Percentiles rank a stretch among this genome's conserved stretches.
phyloP scores from a whole-genome alignment of 1,140 invertebrate species.

The Bicyclus anynana region DNA sequence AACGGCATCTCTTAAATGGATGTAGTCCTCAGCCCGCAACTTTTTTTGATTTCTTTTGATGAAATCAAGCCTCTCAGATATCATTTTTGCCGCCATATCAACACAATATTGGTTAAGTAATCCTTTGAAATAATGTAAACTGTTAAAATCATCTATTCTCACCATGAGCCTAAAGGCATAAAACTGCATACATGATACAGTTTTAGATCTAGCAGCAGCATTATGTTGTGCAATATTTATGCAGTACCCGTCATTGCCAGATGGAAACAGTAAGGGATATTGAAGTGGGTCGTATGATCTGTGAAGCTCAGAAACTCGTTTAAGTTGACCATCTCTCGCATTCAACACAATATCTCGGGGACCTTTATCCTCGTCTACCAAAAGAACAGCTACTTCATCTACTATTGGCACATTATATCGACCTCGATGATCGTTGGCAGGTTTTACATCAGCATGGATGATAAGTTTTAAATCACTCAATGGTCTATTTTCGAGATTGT shows the following conservation, averaged over 20 bases:
- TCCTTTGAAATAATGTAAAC: not conserved
- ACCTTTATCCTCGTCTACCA: constrained; percentile 61
- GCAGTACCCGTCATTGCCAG: constrained; percentile 18
- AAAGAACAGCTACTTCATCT: constrained; percentile 59
- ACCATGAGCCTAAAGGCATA: not conserved
- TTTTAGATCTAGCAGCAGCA: not conserved
- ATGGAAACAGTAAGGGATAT: constrained; percentile 18
- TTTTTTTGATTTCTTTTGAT: constrained; percentile 1
- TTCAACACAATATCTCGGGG: constrained; percentile 65
- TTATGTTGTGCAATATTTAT: not conserved
- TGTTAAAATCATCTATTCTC: not conserved
- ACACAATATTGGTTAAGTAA: constrained; percentile 11
- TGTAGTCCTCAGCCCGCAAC: constrained; percentile 43
- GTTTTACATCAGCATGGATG: not conserved
- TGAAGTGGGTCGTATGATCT: constrained; percentile 39
- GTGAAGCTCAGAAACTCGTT: constrained; percentile 46
- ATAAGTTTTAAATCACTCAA: not conserved
- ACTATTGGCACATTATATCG: not conserved
- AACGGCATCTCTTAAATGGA: constrained; percentile 36
- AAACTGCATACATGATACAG: not conserved
- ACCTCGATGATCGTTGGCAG: not conserved
- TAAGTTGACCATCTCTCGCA: constrained; percentile 41
- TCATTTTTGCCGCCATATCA: constrained; percentile 15
- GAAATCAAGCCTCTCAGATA: constrained; percentile 5
- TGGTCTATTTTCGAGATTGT: not conserved